phyloP scores from a whole-genome alignment of 2,888 invertebrate genomes.

The Drosophila greeni region DNA sequence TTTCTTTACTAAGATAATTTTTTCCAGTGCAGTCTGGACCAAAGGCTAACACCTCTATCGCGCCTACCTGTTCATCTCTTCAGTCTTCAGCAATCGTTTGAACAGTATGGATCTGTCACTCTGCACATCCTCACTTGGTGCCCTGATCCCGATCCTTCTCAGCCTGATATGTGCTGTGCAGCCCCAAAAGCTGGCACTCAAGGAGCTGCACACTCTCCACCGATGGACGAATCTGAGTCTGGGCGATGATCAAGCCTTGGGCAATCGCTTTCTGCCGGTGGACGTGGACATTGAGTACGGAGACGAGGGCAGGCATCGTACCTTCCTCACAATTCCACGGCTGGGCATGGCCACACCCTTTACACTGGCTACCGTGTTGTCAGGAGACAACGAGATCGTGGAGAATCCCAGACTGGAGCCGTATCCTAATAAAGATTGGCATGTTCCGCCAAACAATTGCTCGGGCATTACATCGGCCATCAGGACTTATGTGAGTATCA shows the following conservation, averaged over 20 bases:
- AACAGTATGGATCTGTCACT: conserved; percentile 54
- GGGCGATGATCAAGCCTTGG: conserved; percentile 81
- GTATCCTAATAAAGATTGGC: conserved; percentile 84
- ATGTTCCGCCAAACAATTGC: conserved; percentile 81
- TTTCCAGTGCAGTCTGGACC: conserved; percentile 35
- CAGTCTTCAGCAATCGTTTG: conserved; percentile 53
- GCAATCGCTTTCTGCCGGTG: conserved; percentile 81
- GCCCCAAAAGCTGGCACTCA: conserved; percentile 53
- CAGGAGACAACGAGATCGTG: conserved; percentile 59
- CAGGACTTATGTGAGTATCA: conserved; percentile 83
- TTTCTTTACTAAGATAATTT: neutral
- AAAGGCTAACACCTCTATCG: conserved; percentile 40
- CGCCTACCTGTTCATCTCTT: conserved; percentile 52
- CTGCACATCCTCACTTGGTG: conserved; percentile 10
- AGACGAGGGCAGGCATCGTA: conserved; percentile 79
- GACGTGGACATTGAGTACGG: conserved; percentile 76
- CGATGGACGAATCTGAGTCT: conserved; percentile 86
- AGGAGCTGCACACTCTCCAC: conserved; percentile 80
- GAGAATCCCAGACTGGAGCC: conserved; percentile 80
- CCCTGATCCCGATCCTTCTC: conserved; percentile 34
- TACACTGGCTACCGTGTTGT: conserved; percentile 83
- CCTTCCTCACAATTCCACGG: conserved; percentile 87
- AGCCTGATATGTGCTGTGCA: conserved; percentile 15
- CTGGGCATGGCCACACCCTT: conserved; percentile 86
- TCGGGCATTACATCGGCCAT: conserved; percentile 86